Evolutionary conservation across 2,113 vertebrate species (phyloP).

Genomic region (Psilopogon haemacephalus): DNA sequence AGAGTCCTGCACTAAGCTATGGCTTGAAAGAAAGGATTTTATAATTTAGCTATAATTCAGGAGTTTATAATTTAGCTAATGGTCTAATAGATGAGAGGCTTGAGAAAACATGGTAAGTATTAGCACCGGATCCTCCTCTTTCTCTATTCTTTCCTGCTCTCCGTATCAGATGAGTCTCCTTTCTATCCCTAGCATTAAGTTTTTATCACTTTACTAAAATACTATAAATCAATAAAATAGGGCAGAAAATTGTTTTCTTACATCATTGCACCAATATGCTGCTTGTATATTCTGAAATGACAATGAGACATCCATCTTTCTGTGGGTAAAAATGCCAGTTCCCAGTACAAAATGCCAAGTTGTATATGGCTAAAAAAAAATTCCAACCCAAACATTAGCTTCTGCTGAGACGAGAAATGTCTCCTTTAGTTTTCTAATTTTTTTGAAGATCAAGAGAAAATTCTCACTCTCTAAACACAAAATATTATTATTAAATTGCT

Average conservation of each 20-base stretch:
- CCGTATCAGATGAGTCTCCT: constrained; percentile 12
- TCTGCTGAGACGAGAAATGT: constrained; percentile 17
- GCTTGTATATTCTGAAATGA: constrained; percentile 59
- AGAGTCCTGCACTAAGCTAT: neutral
- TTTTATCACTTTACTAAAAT: constrained; percentile 71
- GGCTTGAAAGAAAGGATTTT: neutral
- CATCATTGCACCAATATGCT: constrained; percentile 57
- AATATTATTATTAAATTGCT: constrained; percentile 43
- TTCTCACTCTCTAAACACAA: constrained; percentile 31
- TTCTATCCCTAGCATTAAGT: constrained; percentile 57
- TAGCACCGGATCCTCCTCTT: neutral
- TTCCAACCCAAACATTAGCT: constrained; percentile 1
- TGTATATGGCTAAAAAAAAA: neutral
- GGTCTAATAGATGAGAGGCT: neutral
- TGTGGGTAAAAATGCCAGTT: constrained; percentile 25
- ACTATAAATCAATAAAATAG: constrained; percentile 69
- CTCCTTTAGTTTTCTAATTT: neutral
- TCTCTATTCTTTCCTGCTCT: constrained; percentile 23
- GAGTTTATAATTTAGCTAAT: constrained; percentile 4
- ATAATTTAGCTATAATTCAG: neutral
- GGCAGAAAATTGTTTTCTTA: constrained; percentile 72
- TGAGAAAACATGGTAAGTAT: constrained; percentile 13
- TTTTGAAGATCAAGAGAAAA: constrained; percentile 51
- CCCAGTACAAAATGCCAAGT: constrained; percentile 4
- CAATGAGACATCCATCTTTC: constrained; percentile 66